Base-by-base conservation (phyloP, 2,888 invertebrate genomes). In the Pseudococcus jackbeardsleyi region DNA sequence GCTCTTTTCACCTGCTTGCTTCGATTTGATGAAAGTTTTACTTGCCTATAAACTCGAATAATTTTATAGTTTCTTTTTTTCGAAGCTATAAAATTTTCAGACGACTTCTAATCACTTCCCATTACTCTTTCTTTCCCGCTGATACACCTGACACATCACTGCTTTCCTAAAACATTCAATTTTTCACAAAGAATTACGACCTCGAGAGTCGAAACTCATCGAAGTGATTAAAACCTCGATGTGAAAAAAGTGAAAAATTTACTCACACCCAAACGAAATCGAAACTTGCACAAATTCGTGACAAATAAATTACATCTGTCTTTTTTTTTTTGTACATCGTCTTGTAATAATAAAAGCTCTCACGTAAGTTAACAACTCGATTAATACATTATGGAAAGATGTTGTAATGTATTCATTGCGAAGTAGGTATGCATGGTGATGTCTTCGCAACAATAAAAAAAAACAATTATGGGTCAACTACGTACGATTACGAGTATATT, bases 401-500 rank as follows among this genome's bases (percentile, higher is more conserved):
- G 79, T 82, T 39, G 46, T 82, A 82, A 82, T 46, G 17, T 19
- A 42, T 77, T 77, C 39, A 46, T 82, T 82, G 46, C 79, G 46
- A 82, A 82, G 46, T 72, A 72, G 19, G 42, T n/a, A 68, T 39
- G 46, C 79, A 46, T 46, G 79, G 5, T 82, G 46, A 19, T 39
- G 46, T 82, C 79, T 82, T 82, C 79, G 19, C 19, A 46, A 82
- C 79, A 82, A 82, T 82, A 82, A 82, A 82, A 33, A 33, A 82
- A 82, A 82, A 82, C 15, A 82, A 82, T 82, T 46, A 82, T 39
- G 15, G 46, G 79, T 82, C 79, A 82, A 46, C 79, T 46, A 82
- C 79, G 8, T 9, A 11, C 17, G 17, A 33, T 42, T 59, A 50
- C 54, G 15, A 12, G 12, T n/a, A n/a, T 54, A 54, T 50, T 72